Evolutionary conservation across 2,113 vertebrate species (phyloP).

Genomic region (Lophochroa leadbeateri): DNA sequence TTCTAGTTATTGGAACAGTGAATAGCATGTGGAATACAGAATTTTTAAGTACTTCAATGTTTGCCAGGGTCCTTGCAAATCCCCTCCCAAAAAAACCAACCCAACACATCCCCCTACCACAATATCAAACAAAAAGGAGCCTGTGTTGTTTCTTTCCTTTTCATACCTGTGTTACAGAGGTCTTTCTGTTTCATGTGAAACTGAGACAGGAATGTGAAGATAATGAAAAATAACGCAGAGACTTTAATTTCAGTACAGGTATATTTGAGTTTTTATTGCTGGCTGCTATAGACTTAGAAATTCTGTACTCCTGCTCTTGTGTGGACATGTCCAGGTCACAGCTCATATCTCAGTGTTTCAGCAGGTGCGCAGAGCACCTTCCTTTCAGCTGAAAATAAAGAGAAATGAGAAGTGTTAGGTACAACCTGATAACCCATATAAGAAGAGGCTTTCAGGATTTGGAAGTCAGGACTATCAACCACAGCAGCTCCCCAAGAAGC

Average conservation of each 20-base stretch:
- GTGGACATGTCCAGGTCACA: not conserved
- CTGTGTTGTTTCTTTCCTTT: not conserved
- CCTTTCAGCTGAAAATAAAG: not conserved
- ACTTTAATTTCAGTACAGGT: not conserved
- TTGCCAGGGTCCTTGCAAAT: not conserved
- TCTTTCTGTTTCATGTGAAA: not conserved
- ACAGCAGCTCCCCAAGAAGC: not conserved
- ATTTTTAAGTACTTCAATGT: not conserved
- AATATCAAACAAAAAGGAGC: not conserved
- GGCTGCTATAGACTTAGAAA: not conserved
- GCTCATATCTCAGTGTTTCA: not conserved
- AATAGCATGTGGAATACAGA: not conserved
- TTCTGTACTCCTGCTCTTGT: not conserved
- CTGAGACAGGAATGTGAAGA: not conserved
- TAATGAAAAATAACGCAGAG: not conserved
- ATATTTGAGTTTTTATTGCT: not conserved
- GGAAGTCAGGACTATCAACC: not conserved
- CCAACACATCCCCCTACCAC: not conserved
- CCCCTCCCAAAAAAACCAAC: too few relatives aligned
- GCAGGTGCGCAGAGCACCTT: not conserved
- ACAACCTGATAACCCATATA: not conserved
- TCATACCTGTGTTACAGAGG: not conserved
- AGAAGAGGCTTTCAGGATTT: not conserved
- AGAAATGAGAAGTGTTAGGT: not conserved
- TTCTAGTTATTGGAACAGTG: not conserved